Percentiles rank a stretch among this genome's conserved stretches.
Conservation (phyloP, 2,113 vertebrate genomes). For the Progne subis region DNA sequence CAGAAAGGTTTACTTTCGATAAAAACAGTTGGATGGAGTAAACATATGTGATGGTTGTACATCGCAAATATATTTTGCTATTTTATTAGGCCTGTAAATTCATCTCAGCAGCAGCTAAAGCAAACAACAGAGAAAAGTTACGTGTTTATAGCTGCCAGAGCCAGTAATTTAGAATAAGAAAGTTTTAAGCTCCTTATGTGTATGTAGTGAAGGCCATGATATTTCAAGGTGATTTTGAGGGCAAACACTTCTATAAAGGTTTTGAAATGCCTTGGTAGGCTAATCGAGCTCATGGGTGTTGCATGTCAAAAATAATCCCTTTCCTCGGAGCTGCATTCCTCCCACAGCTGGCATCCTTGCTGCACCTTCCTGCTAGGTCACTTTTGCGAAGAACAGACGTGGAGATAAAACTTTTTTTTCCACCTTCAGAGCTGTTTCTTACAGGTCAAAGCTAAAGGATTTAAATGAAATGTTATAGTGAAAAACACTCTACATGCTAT, state of each 20-base stretch:
- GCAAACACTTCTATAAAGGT: neutral
- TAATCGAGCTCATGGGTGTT: neutral
- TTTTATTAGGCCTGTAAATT: neutral
- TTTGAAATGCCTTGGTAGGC: neutral
- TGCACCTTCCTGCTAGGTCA: neutral
- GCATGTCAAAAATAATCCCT: neutral
- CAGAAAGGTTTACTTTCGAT: neutral
- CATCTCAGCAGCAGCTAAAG: neutral
- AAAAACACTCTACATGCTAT: neutral
- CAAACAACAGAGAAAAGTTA: neutral
- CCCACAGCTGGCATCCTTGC: neutral
- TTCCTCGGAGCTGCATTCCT: neutral
- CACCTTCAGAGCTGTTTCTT: neutral
- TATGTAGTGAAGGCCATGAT: neutral
- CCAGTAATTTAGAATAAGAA: neutral
- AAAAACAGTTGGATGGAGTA: neutral
- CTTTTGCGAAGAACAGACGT: neutral
- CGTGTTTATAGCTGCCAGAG: neutral
- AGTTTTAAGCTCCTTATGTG: neutral
- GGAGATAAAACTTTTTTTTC: neutral
- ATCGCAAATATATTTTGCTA: neutral
- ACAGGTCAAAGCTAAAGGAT: neutral
- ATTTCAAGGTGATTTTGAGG: neutral
- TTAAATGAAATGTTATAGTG: neutral
- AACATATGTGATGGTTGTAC: neutral